Evolutionary conservation across 2,113 vertebrate species (phyloP).

Genomic region (Puffinus mauretanicus): DNA sequence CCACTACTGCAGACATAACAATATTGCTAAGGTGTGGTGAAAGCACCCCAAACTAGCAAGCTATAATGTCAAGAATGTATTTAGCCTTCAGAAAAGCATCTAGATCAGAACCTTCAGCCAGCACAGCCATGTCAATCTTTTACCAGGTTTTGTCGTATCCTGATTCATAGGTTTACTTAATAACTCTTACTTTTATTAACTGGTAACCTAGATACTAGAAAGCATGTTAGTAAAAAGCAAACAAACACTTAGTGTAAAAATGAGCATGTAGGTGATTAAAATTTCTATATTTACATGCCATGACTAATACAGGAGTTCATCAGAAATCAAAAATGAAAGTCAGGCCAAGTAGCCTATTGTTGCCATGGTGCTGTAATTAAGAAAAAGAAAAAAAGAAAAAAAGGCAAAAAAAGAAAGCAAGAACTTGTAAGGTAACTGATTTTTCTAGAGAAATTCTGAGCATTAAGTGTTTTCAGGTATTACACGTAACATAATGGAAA

Average conservation of each 20-base stretch:
- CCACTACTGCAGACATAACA: neutral
- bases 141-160: neutral
- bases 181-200: neutral
- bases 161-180: neutral
- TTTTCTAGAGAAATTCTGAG: neutral
- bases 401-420: neutral
- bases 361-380: neutral
- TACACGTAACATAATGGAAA: neutral
- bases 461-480: neutral
- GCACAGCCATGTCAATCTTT: neutral
- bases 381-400: neutral
- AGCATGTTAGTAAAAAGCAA: neutral
- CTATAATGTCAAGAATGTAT: neutral
- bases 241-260: neutral
- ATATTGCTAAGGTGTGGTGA: neutral
- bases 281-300: neutral
- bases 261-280: neutral
- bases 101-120: neutral
- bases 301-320: neutral
- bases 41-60: neutral
- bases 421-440: neutral
- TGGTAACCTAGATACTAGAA: neutral
- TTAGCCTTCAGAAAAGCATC: neutral
- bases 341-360: neutral
- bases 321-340: neutral